Conservation (phyloP, 2,797 vertebrate species). For the Sebastes matsubarae region DNA sequence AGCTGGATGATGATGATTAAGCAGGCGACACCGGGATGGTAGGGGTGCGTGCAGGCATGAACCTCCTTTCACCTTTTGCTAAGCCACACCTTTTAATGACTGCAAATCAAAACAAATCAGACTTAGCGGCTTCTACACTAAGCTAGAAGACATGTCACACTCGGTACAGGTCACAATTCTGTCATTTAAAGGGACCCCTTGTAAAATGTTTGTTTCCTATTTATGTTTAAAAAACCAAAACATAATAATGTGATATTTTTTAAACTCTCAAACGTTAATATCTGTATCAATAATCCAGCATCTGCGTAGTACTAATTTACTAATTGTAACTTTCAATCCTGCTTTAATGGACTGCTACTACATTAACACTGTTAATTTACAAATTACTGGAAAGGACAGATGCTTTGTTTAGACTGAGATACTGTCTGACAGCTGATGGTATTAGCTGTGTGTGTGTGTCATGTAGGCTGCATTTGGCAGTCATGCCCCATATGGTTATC, state of each 20-base stretch:
- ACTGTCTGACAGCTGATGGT: conserved; percentile 25
- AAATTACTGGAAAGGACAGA: neutral
- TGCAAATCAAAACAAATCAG: neutral
- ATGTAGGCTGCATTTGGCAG: conserved; percentile 41
- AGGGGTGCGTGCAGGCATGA: neutral
- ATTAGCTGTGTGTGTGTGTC: conserved; percentile 10
- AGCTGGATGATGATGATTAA: neutral
- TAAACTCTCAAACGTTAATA: neutral
- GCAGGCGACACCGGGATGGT: neutral
- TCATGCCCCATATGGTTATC: conserved; percentile 59
- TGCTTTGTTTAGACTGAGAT: conserved; percentile 10
- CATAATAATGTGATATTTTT: neutral
- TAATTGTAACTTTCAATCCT: neutral
- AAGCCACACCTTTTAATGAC: neutral
- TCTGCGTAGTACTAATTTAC: neutral
- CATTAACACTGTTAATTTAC: neutral
- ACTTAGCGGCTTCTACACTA: neutral
- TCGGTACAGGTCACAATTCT: neutral
- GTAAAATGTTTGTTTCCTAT: neutral
- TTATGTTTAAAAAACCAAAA: neutral
- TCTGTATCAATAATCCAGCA: neutral
- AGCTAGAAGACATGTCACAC: neutral
- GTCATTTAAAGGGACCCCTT: neutral
- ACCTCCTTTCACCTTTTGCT: neutral
- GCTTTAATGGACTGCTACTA: neutral